A percentile compares a stretch with the other conserved stretches of the same genome.
Conservation (phyloP, 1,140 invertebrate genomes). For the Tetraneura akinire region DNA sequence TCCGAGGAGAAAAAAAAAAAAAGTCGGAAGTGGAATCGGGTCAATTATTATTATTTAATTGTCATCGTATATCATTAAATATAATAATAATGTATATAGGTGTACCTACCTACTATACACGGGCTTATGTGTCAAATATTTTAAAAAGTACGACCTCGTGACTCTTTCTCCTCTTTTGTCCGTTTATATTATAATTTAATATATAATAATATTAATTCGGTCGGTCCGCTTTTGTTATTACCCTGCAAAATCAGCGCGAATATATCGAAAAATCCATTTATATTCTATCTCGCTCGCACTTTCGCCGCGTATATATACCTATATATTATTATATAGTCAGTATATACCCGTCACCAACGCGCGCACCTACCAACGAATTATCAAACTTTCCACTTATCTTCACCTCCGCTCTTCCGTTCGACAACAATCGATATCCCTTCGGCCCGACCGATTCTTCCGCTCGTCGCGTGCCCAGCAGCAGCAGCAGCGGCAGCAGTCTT, state of each 20-base stretch:
- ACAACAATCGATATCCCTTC: constrained; percentile 46
- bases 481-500: constrained; percentile 23
- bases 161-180: neutral
- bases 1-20: no score
- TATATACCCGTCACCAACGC: neutral
- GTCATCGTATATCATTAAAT: neutral
- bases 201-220: no score
- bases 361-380: constrained; percentile 24
- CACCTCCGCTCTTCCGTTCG: neutral
- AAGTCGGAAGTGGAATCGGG: neutral
- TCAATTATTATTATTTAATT: neutral
- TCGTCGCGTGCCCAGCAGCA: neutral
- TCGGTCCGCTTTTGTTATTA: neutral
- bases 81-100: neutral
- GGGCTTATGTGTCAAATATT: neutral
- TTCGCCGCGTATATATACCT: no score
- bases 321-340: no score
- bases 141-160: neutral
- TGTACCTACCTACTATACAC: no score
- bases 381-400: constrained; percentile 50
- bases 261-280: constrained; percentile 44
- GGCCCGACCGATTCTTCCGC: neutral
- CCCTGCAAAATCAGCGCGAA: constrained; percentile 1
- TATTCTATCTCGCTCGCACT: neutral
- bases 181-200: neutral